These are phyloP conservation scores for Creontiades dilutus DNA, from an alignment of 2,888 invertebrate species.

Conservation along the genomic window DNA sequence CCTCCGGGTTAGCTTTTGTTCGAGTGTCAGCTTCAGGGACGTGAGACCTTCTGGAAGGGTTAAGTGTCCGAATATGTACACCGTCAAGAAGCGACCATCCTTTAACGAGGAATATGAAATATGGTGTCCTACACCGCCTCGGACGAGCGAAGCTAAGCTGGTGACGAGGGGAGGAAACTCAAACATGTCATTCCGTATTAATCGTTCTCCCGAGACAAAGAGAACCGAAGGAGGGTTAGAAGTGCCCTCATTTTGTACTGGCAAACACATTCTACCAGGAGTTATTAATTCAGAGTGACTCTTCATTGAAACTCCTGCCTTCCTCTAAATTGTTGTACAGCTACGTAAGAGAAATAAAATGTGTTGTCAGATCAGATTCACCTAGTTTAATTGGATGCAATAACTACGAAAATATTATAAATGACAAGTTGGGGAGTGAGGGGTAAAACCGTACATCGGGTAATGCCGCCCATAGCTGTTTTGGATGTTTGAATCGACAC, in stretches of 20 bases:
- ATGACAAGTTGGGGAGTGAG: too few relatives aligned
- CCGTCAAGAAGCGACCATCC: constrained; percentile 14
- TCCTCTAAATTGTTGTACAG: too few relatives aligned
- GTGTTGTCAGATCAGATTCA: too few relatives aligned
- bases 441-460: too few relatives aligned
- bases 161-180: not conserved
- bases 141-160: not conserved
- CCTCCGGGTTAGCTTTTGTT: not conserved
- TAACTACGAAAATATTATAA: too few relatives aligned
- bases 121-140: not conserved
- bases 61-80: constrained; percentile 8
- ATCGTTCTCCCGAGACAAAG: not conserved
- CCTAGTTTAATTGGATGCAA: too few relatives aligned
- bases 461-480: too few relatives aligned
- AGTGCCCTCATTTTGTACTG: not conserved
- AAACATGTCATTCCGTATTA: constrained; percentile 30
- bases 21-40: not conserved
- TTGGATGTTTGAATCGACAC: too few relatives aligned
- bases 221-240: not conserved
- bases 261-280: not conserved
- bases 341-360: too few relatives aligned
- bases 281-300: not conserved
- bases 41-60: not conserved
- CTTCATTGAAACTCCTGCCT: not conserved
- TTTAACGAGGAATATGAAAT: constrained; percentile 6